A percentile compares a stretch with the other conserved stretches of the same genome.
phyloP scores from a whole-genome alignment of 92 coral and sea anemone genomes.

The Parazoanthus swiftii region DNA sequence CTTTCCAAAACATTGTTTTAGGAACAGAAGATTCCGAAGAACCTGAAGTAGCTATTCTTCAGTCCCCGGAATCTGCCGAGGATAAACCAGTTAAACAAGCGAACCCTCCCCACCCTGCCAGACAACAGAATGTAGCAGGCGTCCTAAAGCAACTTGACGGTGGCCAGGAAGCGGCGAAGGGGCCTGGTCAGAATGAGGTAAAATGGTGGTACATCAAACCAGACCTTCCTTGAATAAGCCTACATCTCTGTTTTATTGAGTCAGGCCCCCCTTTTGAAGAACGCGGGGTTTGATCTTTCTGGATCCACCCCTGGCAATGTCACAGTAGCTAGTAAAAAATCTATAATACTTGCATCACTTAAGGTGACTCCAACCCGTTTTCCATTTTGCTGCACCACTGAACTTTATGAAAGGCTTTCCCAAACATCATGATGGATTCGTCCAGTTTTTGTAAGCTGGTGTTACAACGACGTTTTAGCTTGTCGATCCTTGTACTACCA shows the following conservation, averaged over 20 bases:
- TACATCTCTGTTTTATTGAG: too few relatives aligned
- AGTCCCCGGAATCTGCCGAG: conserved; percentile 7
- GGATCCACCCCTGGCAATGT: too few relatives aligned
- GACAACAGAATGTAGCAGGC: conserved; percentile 62
- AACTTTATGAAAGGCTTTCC: too few relatives aligned
- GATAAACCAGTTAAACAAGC: conserved; percentile 45
- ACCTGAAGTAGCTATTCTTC: conserved; percentile 25
- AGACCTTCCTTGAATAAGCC: neutral
- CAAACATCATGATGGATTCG: too few relatives aligned
- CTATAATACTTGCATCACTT: too few relatives aligned
- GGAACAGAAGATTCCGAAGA: conserved; percentile 73
- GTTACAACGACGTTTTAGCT: too few relatives aligned
- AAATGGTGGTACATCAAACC: neutral
- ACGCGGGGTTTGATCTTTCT: too few relatives aligned
- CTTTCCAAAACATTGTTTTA: conserved; percentile 18
- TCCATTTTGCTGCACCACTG: too few relatives aligned
- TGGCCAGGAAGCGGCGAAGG: conserved; percentile 59
- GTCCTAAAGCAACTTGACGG: conserved; percentile 81
- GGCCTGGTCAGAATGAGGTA: conserved; percentile 61
- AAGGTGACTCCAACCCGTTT: too few relatives aligned
- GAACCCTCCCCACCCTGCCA: conserved; percentile 38
- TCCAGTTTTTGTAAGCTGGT: too few relatives aligned
- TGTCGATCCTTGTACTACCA: too few relatives aligned
- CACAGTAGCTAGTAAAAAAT: too few relatives aligned
- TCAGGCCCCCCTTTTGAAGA: neutral